These are phyloP conservation scores for Deroplatys truncata DNA, from an alignment of 2,888 invertebrate genomes.

Conservation along the genomic window DNA sequence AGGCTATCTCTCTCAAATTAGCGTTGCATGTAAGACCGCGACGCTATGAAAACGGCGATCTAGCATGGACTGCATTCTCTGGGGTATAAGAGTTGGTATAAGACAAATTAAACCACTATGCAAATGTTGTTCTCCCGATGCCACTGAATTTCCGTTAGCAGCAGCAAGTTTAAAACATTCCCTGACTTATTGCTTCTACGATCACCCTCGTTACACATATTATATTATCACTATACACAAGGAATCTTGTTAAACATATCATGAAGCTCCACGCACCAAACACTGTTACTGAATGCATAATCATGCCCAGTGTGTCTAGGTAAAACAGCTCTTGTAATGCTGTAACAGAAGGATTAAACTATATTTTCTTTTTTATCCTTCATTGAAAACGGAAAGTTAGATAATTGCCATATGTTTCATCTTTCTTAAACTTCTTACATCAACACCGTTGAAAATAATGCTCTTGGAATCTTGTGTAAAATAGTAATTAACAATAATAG, in stretches of 20 bases:
- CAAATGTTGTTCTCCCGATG: neutral
- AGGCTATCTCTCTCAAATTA: neutral
- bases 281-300: neutral
- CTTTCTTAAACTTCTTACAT: too few relatives aligned
- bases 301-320: neutral
- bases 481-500: too few relatives aligned
- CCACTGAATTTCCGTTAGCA: neutral
- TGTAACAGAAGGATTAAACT: too few relatives aligned
- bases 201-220: neutral
- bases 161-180: neutral
- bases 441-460: too few relatives aligned
- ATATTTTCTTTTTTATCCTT: too few relatives aligned
- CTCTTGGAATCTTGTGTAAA: too few relatives aligned
- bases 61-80: neutral
- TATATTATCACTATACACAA: neutral
- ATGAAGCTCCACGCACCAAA: neutral
- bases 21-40: neutral
- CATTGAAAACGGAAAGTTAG: too few relatives aligned
- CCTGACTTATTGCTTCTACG: neutral
- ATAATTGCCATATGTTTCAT: too few relatives aligned
- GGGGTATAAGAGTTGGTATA: neutral
- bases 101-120: conserved; percentile 13
- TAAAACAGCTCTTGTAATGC: neutral
- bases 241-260: neutral
- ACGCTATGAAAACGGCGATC: neutral